phyloP scores from a whole-genome alignment of 2,888 invertebrate genomes.

The Dyspetes luteomarginatus region DNA sequence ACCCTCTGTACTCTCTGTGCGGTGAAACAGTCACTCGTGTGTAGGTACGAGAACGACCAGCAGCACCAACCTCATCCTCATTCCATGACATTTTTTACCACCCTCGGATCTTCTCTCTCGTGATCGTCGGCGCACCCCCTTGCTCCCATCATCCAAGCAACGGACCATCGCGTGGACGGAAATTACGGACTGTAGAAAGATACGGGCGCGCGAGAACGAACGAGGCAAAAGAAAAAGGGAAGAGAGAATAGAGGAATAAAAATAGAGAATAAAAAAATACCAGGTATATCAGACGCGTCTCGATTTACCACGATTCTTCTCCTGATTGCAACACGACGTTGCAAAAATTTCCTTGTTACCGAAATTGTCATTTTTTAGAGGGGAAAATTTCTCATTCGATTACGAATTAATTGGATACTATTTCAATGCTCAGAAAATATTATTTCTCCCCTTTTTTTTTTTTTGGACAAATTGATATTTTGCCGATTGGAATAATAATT shows the following conservation, averaged over 20 bases:
- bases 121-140: constrained; percentile 11
- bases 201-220: constrained; percentile 23
- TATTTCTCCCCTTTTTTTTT: too few species aligned
- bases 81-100: neutral
- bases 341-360: constrained; percentile 6
- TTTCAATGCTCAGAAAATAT: too few species aligned
- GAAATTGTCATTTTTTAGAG: neutral
- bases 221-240: constrained; percentile 39
- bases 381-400: neutral
- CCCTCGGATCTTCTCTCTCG: neutral
- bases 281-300: constrained; percentile 34
- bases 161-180: constrained; percentile 52
- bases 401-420: too few species aligned
- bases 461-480: too few species aligned
- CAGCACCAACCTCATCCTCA: too few species aligned
- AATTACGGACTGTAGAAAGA: constrained; percentile 55
- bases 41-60: constrained; percentile 44
- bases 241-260: neutral
- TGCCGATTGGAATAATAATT: too few species aligned
- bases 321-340: constrained; percentile 26
- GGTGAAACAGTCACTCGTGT: constrained; percentile 62
- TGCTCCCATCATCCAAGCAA: constrained; percentile 12
- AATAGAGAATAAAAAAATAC: too few species aligned
- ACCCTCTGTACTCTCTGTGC: constrained; percentile 35
- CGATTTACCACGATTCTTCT: constrained; percentile 36